These are phyloP conservation scores for Zootoca vivipara DNA, from an alignment of 2,113 vertebrate genomes.

Conservation along the genomic window DNA sequence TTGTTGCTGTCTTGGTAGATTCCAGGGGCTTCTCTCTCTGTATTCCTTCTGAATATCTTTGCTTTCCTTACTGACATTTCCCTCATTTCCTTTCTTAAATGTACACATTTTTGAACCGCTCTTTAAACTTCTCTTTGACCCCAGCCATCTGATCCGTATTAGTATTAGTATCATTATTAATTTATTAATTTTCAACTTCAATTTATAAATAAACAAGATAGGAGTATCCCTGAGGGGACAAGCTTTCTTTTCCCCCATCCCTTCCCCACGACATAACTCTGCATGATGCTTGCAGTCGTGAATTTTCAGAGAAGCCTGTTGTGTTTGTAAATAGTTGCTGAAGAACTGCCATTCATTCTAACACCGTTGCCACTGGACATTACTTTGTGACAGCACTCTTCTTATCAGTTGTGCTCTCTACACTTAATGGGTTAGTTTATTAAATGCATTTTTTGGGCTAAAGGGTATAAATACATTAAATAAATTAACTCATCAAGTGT, in stretches of 20 bases:
- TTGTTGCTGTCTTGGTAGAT: not conserved
- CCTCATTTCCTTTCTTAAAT: not conserved
- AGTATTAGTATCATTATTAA: too few relatives aligned
- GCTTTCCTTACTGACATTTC: not conserved
- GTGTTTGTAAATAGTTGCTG: not conserved
- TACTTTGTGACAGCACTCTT: not conserved
- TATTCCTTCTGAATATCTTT: not conserved
- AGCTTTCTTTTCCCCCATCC: not conserved
- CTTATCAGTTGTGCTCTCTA: too few relatives aligned
- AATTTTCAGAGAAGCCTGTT: not conserved
- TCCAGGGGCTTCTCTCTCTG: not conserved
- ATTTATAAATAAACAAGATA: too few relatives aligned
- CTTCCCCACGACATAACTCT: not conserved
- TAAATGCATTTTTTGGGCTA: not conserved
- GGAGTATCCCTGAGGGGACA: not conserved
- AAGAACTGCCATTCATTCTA: not conserved
- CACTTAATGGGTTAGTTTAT: not conserved
- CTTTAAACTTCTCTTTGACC: not conserved
- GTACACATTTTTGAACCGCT: not conserved
- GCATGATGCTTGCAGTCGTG: not conserved
- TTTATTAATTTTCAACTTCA: too few relatives aligned
- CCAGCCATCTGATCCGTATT: not conserved
- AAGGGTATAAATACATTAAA: too few relatives aligned
- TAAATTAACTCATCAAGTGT: too few relatives aligned
- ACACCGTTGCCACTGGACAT: not conserved